A percentile compares a stretch with the other conserved stretches of the same genome.
Evolutionary conservation across 2,113 vertebrate genomes (phyloP).

Genomic region (Egretta garzetta): DNA sequence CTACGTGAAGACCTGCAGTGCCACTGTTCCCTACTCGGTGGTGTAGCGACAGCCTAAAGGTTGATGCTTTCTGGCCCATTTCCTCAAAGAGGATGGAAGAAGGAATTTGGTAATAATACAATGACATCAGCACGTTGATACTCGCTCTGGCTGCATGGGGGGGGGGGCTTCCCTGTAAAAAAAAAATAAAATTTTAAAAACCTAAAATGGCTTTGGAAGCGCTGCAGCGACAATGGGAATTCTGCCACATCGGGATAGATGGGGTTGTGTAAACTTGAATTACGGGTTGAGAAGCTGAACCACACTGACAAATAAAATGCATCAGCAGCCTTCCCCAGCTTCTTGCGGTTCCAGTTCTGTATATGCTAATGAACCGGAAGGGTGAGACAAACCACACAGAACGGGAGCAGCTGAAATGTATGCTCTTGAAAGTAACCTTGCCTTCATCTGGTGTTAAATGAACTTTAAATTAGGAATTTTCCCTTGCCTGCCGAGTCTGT

Average conservation of each 20-base stretch:
- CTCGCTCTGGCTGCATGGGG: background rate
- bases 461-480: slow-evolving; percentile 9
- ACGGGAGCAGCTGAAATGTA: background rate
- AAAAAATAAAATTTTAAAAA: background rate
- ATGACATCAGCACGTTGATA: background rate
- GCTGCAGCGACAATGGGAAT: background rate
- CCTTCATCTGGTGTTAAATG: background rate
- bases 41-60: background rate
- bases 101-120: background rate
- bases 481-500: background rate
- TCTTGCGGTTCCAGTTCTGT: background rate
- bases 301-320: background rate
- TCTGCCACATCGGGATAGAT: background rate
- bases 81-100: background rate
- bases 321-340: background rate
- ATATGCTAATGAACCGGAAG: background rate
- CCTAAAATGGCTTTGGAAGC: background rate
- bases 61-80: background rate
- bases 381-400: background rate
- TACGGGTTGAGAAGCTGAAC: background rate
- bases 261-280: background rate
- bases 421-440: background rate
- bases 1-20: background rate
- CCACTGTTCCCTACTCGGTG: rapidly evolving
- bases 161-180: background rate